Percentiles rank a stretch among this genome's conserved stretches.
Evolutionary conservation across 2,888 invertebrate species (phyloP).

Genomic region (Noctua fimbriata): DNA sequence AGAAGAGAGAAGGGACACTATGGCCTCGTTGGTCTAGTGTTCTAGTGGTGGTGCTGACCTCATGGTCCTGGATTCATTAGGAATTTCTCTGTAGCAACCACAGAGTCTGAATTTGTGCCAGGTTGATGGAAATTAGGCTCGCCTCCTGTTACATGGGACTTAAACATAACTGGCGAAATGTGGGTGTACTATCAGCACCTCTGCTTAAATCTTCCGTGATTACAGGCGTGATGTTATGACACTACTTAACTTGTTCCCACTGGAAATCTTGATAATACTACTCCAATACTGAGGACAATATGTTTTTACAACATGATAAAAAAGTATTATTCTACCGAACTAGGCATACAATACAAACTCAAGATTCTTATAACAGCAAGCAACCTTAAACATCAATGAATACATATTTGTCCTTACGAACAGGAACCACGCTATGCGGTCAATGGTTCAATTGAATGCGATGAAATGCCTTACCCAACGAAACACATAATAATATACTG

Average conservation of each 20-base stretch:
- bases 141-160: too few relatives aligned
- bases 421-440: constrained; percentile 29
- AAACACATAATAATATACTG: constrained; percentile 30
- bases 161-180: too few relatives aligned
- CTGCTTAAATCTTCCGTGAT: too few relatives aligned
- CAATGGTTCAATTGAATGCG: constrained; percentile 28
- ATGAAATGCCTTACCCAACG: constrained; percentile 26
- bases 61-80: too few relatives aligned
- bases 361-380: not conserved
- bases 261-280: not conserved
- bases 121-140: too few relatives aligned
- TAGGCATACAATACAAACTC: not conserved
- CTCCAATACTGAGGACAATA: not conserved
- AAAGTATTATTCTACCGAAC: not conserved
- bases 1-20: not conserved
- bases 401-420: constrained; percentile 20
- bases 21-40: too few relatives aligned
- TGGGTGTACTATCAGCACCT: too few relatives aligned
- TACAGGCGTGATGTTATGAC: too few relatives aligned
- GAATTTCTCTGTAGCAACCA: too few relatives aligned
- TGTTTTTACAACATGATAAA: not conserved
- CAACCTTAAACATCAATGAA: not conserved
- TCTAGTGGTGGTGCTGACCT: too few relatives aligned
- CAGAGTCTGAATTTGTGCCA: too few relatives aligned
- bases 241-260: not conserved